Conservation (phyloP, 2,113 vertebrate genomes). For the Actenoides hombroni region DNA sequence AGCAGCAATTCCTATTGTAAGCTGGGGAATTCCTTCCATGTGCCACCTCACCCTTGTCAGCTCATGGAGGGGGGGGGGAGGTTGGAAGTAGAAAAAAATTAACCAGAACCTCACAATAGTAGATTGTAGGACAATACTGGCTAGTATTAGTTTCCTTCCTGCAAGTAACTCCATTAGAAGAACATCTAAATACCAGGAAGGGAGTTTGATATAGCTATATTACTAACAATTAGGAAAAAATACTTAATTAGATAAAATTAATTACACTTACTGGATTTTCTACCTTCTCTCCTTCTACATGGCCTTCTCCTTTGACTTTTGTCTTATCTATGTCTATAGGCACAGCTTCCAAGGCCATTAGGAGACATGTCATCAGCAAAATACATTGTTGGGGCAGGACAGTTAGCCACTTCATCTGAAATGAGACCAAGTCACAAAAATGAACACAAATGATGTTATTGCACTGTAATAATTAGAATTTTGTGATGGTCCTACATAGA, state of each 20-base stretch:
- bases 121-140: not conserved
- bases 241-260: not conserved
- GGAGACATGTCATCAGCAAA: conserved; percentile 75
- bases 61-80: too few relatives aligned
- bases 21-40: not conserved
- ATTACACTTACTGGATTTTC: conserved; percentile 84
- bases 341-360: conserved; percentile 80
- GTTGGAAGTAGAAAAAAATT: not conserved
- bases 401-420: conserved; percentile 83
- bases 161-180: not conserved
- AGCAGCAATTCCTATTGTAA: not conserved
- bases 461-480: not conserved
- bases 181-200: not conserved
- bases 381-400: conserved; percentile 62
- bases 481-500: not conserved
- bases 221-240: not conserved
- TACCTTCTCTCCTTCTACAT: conserved; percentile 79
- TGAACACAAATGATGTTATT: not conserved
- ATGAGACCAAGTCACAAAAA: conserved; percentile 21
- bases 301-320: conserved; percentile 79
- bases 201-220: not conserved
- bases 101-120: not conserved
- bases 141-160: not conserved
- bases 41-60: not conserved
- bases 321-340: conserved; percentile 94